Evolutionary conservation across 2,113 vertebrate species (phyloP), one percentile per base, ranked within the genome.

Genomic region (Callionymus lyra): DNA sequence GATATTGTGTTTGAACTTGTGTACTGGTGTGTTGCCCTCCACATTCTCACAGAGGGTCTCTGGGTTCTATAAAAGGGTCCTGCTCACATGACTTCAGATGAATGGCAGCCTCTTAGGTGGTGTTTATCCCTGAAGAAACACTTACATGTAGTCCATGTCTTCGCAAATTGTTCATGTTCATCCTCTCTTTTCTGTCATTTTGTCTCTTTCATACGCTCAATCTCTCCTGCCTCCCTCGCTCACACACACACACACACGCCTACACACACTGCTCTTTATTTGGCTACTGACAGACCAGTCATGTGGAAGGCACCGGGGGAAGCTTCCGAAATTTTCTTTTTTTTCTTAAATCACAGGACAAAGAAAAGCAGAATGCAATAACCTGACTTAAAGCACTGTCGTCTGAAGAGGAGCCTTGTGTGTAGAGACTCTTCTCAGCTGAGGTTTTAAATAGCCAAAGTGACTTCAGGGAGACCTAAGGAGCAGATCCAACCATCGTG

Each of bases 341-440:
- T 27, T 53, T 46, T 44, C 52, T 45, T 39, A 47, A 42, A 59
- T 56, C 54, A 38, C 9, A 1, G 38, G 34, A 52, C 47, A 49
- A 58, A 70, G 21, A 58, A 68, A 53, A 45, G 56, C 52, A 53
- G 62, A 72, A 65, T 47, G 60, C 52, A 70, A 65, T 69, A 70
- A 65, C 49, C 56, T 62, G 61, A 39, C 53, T 40, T 65, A 63
- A 73, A 62, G 53, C 57, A 63, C 65, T 70, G 61, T 70, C 58
- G 68, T 52, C 15, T 59, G 56, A 68, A 63, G 51, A 73, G 12
- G 44, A 47, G n/a, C n/a, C n/a, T n/a, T n/a, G n/a, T n/a, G n/a
- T n/a, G n/a, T n/a, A n/a, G n/a, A n/a, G 47, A 27, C 21, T 27
- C 21, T 8, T 27, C 21, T 27, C 8, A n/a, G n/a, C n/a, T n/a